Evolutionary conservation across 1,140 invertebrate genomes (phyloP), one percentile per base, ranked within the genome.

Genomic region (Agrypnia vestita): DNA sequence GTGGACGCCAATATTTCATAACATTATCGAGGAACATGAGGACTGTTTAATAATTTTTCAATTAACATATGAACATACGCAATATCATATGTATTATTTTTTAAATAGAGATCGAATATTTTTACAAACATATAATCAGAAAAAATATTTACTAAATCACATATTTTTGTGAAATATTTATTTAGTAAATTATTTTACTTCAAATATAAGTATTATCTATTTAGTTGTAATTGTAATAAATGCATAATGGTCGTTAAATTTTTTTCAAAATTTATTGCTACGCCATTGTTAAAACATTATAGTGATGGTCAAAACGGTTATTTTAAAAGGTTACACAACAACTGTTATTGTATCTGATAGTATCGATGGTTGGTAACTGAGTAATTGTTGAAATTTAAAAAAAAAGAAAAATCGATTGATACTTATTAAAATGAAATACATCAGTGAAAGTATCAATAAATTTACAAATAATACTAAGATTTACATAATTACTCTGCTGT

Each of bases 11-110:
- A 59, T 59, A 59, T 19, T 59, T 59, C 15, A 21, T 35, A 35
- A 35, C 15, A 59, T 49, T 71, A 71, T 10, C 46, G n/a, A 71
- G 43, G 44, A 61, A 61, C 56, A 19, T 25, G 67, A 71, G 67
- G 67, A 71, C 67, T 71, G 67, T 71, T 71, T 55, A 74, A 25
- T 44, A 55, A 55, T 25, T 55, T 74, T 74, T 56, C 13, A 44
- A 12, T 74, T 47, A 49, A n/a, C 15, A 72, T 51, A 64, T 59
- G 55, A 19, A 21, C 21, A 59, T 59, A 59, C 55, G 17, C 64
- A 69, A 69, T 25, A 69, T 72, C 15, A 47, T 49, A 74, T 17
- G 21, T n/a, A 46, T 17, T 13, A 21, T 21, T 21, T 67, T 74
- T 13, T 51, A 74, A 49, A 25, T 53, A 53, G 47, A 74, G 21